These are phyloP conservation scores for Enhydra lutris DNA, from an alignment of 2,113 vertebrate species.

Conservation along the genomic window DNA sequence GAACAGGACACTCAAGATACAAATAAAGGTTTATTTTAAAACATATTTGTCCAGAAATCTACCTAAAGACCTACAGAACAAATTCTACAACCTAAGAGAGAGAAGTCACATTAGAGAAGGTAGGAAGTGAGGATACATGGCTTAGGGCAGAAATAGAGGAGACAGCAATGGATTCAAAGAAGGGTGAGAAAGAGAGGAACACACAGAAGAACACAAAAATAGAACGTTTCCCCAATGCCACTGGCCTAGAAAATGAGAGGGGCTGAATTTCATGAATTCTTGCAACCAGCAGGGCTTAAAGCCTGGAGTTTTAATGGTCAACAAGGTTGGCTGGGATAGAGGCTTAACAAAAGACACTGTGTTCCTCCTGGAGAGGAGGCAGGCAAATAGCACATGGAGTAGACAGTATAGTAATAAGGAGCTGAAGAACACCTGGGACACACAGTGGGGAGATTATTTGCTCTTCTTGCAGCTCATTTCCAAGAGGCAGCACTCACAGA, in stretches of 20 bases:
- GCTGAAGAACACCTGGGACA: neutral
- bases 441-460: neutral
- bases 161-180: neutral
- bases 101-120: neutral
- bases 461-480: neutral
- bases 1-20: neutral
- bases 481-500: neutral
- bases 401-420: neutral
- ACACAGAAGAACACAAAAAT: neutral
- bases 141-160: neutral
- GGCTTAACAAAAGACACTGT: neutral
- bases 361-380: neutral
- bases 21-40: neutral
- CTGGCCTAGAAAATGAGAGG: neutral
- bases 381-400: neutral
- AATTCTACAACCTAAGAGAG: neutral
- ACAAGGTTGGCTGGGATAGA: neutral
- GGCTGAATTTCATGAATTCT: neutral
- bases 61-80: neutral
- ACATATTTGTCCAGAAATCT: neutral
- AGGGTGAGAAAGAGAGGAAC: neutral
- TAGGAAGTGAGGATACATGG: neutral
- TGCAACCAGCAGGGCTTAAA: neutral
- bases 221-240: neutral
- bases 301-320: neutral